A percentile compares a stretch with the other conserved stretches of the same genome.
phyloP scores from a whole-genome alignment of 2,113 vertebrate genomes.

The Petroica traversi region DNA sequence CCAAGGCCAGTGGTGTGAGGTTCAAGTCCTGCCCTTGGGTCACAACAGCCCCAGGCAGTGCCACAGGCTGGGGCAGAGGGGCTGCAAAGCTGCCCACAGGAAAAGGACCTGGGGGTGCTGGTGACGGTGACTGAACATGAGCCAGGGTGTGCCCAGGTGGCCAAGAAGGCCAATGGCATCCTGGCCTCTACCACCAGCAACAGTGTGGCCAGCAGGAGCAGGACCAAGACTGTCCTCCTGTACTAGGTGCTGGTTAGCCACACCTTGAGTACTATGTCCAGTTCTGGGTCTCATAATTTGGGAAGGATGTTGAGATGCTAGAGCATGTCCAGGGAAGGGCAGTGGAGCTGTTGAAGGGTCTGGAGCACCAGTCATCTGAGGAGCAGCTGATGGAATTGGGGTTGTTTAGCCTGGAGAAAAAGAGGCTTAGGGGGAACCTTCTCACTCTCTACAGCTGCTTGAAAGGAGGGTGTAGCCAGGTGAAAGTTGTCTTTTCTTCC shows the following conservation, averaged over 20 bases:
- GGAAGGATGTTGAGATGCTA: not conserved
- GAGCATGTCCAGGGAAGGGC: not conserved
- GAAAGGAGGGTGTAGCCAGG: not conserved
- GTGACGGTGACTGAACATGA: fast-evolving
- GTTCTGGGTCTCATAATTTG: not conserved
- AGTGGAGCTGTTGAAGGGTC: not conserved
- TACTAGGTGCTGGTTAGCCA: fast-evolving
- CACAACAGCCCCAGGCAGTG: not conserved
- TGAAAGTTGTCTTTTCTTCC: not conserved
- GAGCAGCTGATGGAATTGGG: not conserved
- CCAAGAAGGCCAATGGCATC: not conserved
- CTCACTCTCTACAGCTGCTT: not conserved
- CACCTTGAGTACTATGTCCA: fast-evolving
- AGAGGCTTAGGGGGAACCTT: not conserved
- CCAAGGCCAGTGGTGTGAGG: fast-evolving
- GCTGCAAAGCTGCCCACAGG: not conserved
- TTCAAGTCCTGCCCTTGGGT: fast-evolving
- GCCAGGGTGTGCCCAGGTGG: not conserved
- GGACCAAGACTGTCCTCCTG: fast-evolving
- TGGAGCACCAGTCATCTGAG: fast-evolving
- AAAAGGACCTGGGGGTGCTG: not conserved
- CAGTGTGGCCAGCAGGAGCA: not conserved
- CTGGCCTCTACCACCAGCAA: not conserved
- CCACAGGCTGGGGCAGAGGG: not conserved
- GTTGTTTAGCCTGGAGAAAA: not conserved